Evolutionary conservation across 2,797 vertebrate species (phyloP).

Genomic region (Mormyrops attenuatus): DNA sequence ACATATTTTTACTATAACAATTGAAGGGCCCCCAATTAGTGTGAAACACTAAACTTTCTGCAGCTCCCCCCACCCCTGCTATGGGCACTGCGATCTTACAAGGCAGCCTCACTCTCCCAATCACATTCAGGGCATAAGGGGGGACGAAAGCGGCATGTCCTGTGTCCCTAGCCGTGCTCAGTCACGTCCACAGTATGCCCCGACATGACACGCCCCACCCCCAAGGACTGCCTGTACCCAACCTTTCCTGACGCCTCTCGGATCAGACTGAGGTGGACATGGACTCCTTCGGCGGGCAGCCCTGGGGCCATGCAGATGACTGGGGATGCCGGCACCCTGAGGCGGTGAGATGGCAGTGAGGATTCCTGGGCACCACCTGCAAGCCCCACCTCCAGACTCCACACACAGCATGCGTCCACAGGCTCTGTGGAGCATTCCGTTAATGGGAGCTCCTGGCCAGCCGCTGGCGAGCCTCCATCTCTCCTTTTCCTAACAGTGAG

Average conservation of each 20-base stretch:
- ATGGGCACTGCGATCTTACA: background rate
- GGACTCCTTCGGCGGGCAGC: background rate
- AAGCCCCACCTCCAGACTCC: background rate
- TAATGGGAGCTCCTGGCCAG: background rate
- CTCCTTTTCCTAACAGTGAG: background rate
- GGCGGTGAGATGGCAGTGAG: background rate
- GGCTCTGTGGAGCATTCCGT: background rate
- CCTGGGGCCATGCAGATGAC: background rate
- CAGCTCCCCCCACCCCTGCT: background rate
- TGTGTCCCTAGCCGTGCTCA: background rate
- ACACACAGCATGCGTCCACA: background rate
- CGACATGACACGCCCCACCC: background rate
- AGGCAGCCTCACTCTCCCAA: background rate
- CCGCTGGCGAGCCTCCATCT: background rate
- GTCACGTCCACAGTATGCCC: background rate
- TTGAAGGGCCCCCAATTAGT: background rate
- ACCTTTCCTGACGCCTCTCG: background rate
- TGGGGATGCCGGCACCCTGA: background rate
- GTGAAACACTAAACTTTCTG: background rate
- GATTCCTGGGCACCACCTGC: background rate
- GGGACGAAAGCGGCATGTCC: background rate
- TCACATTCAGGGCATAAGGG: background rate
- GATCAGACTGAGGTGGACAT: background rate
- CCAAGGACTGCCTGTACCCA: background rate
- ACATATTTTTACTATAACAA: background rate